A percentile compares a stretch with the other conserved stretches of the same genome.
Evolutionary conservation across 2,888 invertebrate species (phyloP).

Genomic region (Synergus umbraculus): DNA sequence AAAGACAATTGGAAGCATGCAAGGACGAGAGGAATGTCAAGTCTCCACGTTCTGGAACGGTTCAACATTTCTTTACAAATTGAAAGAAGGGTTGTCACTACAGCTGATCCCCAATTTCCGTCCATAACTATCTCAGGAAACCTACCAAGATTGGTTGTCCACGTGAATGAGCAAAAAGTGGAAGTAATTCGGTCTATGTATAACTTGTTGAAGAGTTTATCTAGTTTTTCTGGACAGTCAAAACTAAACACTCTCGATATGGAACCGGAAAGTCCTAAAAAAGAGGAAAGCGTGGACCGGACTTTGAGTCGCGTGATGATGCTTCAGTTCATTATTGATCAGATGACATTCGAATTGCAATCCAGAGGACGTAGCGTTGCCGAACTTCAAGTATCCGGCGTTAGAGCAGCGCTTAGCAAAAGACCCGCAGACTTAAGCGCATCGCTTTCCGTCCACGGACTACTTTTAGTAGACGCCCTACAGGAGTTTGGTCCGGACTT

Average conservation of each 20-base stretch:
- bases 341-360: slow-evolving; percentile 88
- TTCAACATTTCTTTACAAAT: slow-evolving; percentile 82
- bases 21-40: slow-evolving; percentile 89
- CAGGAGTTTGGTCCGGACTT: slow-evolving; percentile 97
- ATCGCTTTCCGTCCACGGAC: slow-evolving; percentile 93
- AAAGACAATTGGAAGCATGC: slow-evolving; percentile 95
- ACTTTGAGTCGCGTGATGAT: slow-evolving; percentile 80
- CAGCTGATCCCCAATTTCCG: slow-evolving; percentile 92
- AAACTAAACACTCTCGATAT: slow-evolving; percentile 46
- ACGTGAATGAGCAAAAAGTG: slow-evolving; percentile 95
- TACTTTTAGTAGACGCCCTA: slow-evolving; percentile 95
- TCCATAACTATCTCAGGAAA: slow-evolving; percentile 90
- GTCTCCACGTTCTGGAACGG: slow-evolving; percentile 89
- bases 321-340: slow-evolving; percentile 92
- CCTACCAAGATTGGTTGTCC: slow-evolving; percentile 91
- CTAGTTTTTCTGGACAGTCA: slow-evolving; percentile 57
- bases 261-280: slow-evolving; percentile 71
- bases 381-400: slow-evolving; percentile 94
- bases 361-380: slow-evolving; percentile 93
- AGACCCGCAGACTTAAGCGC: slow-evolving; percentile 87
- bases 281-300: slow-evolving; percentile 68
- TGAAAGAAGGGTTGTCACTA: slow-evolving; percentile 89
- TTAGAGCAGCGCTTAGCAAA: slow-evolving; percentile 86
- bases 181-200: slow-evolving; percentile 81
- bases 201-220: slow-evolving; percentile 74